Evolutionary conservation across 1,140 invertebrate species (phyloP), one percentile per base, ranked within the genome.

Genomic region (Uloborus diversus): DNA sequence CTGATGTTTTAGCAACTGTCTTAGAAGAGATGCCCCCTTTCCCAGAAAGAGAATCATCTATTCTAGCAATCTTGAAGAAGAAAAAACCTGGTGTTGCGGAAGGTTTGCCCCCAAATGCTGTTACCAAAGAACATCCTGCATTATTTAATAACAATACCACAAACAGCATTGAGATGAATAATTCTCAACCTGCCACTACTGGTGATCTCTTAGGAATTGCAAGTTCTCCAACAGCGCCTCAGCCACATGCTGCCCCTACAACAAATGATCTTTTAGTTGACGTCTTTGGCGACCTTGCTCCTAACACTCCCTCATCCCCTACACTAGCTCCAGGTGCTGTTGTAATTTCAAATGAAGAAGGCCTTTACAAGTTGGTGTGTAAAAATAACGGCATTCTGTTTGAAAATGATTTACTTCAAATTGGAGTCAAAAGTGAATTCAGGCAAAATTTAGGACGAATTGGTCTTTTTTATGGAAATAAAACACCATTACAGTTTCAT

Each of bases 21-120:
- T 89, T 99, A 62, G 98, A 99, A 90, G 97, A 99, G 90, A 99
- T 99, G 98, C 98, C 98, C 59, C 96, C 97, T 59, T 99, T 99
- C 88, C 95, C 97, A 3, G 98, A 99, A 88, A 90, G 97, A 84
- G 97, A 99, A 88, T 98, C 96, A 56, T 98, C 96, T 4, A 96
- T 99, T 85, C 83, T 91, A 37, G 90, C 99, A 70, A 96, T 97
- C n/a, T 93, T 99, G 78, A 90, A 99, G 82, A 99, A 99, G 88
- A 97, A 99, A 88, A 98, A 98, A 84, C 94, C 94, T 4, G 94
- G 49, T 23, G 65, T 81, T 28, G 61, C 33, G 27, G 51, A 70
- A 35, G 64, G 17, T 61, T 33, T 79, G 9, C 62, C 62, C 20
- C 13, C 17, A 35, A 37, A 56, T 56, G 14, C 35, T 1, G 49